Base-by-base conservation (phyloP, 2,113 vertebrate species). In the Cryptomyrus ogoouensis region DNA sequence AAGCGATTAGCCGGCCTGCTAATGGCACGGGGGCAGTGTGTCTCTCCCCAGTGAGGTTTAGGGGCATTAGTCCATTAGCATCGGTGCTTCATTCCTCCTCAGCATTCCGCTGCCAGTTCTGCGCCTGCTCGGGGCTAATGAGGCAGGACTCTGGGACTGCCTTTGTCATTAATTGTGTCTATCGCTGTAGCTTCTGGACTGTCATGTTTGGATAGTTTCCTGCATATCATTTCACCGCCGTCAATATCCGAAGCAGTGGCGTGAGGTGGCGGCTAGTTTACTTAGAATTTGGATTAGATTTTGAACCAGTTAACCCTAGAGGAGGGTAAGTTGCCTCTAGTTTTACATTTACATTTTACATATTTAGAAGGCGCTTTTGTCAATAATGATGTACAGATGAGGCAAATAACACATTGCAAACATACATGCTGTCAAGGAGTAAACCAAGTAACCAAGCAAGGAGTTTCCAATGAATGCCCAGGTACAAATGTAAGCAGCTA, bases 51-150 rank as follows among this genome's bases (percentile, higher is more conserved):
- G 52, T 74, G 44, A 83, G 53, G 42, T 83, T 88, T 66, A 39
- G 92, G 87, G 50, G 56, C 90, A 92, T 91, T 90, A 89, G 84
- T 91, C 91, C 89, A 91, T 94, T 94, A 94, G 89, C 89, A 90
- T 17, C 83, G 66, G 87, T 44, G 47, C 70, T 88, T 74, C 90
- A 77, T 88, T 88, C 89, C 87, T 92, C 89, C 91, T 92, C 91
- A 88, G 89, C 89, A 91, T 92, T 90, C 88, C 88, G 88, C 91
- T 89, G 89, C 89, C 90, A 87, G 91, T 87, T 87, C 2, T 21
- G 91, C 89, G 90, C 92, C 91, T 84, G 92, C 92, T 91, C 85
- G 56, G 91, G 91, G 90, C 92, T 94, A 93, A 93, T 93, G 91
- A 93, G 93, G 90, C 89, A 89, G 88, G 42, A 90, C 89, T 90